Percentiles rank a stretch among this genome's conserved stretches.
These are phyloP conservation scores for Alouatta palliata DNA, from an alignment of 2,113 vertebrate genomes.

Conservation along the genomic window DNA sequence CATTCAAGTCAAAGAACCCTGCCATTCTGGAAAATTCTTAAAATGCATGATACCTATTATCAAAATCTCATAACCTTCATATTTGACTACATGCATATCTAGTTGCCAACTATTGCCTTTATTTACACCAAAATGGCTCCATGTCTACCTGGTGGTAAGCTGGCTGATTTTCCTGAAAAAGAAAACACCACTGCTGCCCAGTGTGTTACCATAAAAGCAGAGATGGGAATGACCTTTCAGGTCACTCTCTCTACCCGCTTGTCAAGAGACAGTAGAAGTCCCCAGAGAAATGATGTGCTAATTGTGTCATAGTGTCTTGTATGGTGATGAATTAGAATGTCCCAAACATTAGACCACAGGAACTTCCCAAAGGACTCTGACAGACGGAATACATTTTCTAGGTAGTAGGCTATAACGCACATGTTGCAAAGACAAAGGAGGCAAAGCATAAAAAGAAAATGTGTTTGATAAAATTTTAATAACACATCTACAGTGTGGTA, in stretches of 20 bases:
- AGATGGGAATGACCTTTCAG: neutral
- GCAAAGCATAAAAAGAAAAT: neutral
- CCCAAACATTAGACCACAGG: neutral
- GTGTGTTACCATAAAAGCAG: neutral
- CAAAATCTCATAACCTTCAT: neutral
- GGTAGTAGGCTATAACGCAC: neutral
- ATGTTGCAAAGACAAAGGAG: neutral
- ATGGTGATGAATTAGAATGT: neutral
- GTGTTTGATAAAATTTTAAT: constrained; percentile 37
- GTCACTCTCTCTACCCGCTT: neutral
- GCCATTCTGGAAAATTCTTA: neutral
- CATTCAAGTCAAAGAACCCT: neutral
- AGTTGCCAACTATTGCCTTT: neutral
- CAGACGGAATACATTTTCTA: neutral
- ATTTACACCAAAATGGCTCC: neutral
- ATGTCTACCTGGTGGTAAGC: neutral
- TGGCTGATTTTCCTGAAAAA: neutral
- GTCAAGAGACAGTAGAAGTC: neutral
- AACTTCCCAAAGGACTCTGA: neutral
- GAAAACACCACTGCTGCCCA: neutral
- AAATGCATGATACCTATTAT: neutral
- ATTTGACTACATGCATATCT: neutral
- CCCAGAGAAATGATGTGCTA: neutral
- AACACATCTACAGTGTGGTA: neutral
- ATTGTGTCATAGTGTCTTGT: neutral